Conservation (phyloP, 2,888 invertebrate genomes). For the Machimus atricapillus region DNA sequence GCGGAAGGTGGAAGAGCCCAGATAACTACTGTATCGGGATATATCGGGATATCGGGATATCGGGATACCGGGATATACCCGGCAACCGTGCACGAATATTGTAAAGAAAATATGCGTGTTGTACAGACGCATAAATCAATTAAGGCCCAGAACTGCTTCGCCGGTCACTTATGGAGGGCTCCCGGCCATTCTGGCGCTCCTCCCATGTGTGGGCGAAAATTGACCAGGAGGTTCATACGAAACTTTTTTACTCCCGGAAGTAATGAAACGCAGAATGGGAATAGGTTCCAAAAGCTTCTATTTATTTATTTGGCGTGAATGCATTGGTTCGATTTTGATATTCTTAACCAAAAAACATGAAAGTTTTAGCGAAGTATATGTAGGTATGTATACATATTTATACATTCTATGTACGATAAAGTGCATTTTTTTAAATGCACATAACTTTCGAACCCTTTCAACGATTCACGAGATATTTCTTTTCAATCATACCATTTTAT, state of each 20-base stretch:
- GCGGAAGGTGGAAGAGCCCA: constrained; percentile 13
- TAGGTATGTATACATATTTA: no score
- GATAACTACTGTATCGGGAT: constrained; percentile 9
- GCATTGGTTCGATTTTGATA: not conserved
- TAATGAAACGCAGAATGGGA: not conserved
- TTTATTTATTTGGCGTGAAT: not conserved
- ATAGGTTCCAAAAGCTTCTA: not conserved
- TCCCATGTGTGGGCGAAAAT: not conserved
- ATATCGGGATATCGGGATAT: no score
- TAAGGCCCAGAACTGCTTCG: not conserved
- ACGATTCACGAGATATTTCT: no score
- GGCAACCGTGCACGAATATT: not conserved
- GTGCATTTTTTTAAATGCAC: no score
- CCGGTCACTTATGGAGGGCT: not conserved
- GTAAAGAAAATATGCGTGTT: constrained; percentile 27
- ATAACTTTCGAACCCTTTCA: no score
- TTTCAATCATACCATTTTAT: no score
- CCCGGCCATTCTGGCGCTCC: not conserved
- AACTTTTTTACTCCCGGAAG: not conserved
- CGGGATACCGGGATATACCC: not conserved
- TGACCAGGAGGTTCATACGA: not conserved
- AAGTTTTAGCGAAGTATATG: no score
- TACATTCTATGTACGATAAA: no score
- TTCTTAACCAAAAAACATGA: not conserved
- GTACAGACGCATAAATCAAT: constrained; percentile 10